Evolutionary conservation across 2,888 invertebrate species (phyloP).

Genomic region (Aquatica leii): DNA sequence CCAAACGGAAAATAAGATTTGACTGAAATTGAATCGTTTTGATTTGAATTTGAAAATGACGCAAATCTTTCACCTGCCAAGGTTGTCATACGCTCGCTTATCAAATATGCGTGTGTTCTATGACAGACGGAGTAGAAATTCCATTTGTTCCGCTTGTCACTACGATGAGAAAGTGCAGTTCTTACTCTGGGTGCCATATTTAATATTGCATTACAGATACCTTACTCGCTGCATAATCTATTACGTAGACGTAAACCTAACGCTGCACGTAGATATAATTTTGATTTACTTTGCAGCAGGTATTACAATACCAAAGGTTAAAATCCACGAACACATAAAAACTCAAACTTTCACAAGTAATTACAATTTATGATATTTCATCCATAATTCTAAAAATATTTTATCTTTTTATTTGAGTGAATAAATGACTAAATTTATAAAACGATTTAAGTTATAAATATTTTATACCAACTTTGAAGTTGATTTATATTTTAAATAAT

Average conservation of each 20-base stretch:
- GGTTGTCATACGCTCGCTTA: constrained; percentile 49
- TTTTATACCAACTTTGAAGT: no score
- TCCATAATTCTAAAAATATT: no score
- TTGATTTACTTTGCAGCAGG: constrained; percentile 43
- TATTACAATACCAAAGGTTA: constrained; percentile 33
- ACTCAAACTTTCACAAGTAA: no score
- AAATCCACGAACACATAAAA: no score
- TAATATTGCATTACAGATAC: constrained; percentile 35
- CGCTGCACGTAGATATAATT: constrained; percentile 43
- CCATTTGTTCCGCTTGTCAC: constrained; percentile 57
- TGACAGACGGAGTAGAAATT: constrained; percentile 48
- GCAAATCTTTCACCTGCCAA: constrained; percentile 51
- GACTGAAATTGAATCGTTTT: constrained; percentile 27
- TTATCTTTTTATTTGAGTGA: no score
- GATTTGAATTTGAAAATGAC: constrained; percentile 48
- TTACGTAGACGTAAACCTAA: constrained; percentile 43
- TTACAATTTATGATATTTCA: no score
- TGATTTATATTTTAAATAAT: no score
- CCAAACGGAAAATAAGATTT: constrained; percentile 38
- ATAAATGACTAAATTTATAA: no score
- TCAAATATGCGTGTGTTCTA: constrained; percentile 54
- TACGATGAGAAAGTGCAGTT: constrained; percentile 50
- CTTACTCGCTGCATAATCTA: constrained; percentile 42
- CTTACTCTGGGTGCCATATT: constrained; percentile 33
- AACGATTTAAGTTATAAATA: no score